Base-by-base conservation (phyloP, 2,888 invertebrate genomes). In the Bimastos eiseni region DNA sequence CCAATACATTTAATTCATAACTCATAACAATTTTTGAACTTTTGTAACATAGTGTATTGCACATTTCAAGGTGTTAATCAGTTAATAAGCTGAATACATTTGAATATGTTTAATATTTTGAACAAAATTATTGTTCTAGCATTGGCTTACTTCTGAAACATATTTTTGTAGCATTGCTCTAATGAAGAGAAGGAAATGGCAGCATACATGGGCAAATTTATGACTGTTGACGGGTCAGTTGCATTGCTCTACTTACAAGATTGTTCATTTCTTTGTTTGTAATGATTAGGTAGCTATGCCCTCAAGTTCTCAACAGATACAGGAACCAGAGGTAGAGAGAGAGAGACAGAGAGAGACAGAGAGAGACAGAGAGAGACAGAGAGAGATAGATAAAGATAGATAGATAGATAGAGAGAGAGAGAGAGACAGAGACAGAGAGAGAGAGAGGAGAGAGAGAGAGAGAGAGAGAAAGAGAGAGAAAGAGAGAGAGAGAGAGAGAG, bases 101-200 rank as follows among this genome's bases (percentile, higher is more conserved):
- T 49, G 3, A 70, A n/a, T 70, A n/a, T n/a, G n/a, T 70, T 70
- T n/a, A 70, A 70, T 17, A 1, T 6, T 13, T n/a, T 70, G 11
- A n/a, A 1, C 1, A 6, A 70, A 55, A 24, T 55, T 1, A 30
- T 55, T 55, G 30, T 55, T 24, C 24, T 55, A 2, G 30, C 55
- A 55, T 33, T 24, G 5, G 86, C 33, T 38, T 34, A 37, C 17
- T 37, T 88, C 38, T 88, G 24, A 88, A 34, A 37, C 86, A 41
- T 55, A 49, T 89, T 55, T 84, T 89, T 88, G 24, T 49, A 91
- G 93, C 92, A 92, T 30, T 92, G 93, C 37, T 92, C 92, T 0
- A 98, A 98, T 0, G 98, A 98, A 95, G 97, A 98, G 93, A 96
- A 98, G 38, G 98, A 98, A 95, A 97, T 97, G 95, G 98, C 98